These are phyloP conservation scores for Drosophila ambigua DNA, from an alignment of 1,140 invertebrate genomes.

Conservation along the genomic window DNA sequence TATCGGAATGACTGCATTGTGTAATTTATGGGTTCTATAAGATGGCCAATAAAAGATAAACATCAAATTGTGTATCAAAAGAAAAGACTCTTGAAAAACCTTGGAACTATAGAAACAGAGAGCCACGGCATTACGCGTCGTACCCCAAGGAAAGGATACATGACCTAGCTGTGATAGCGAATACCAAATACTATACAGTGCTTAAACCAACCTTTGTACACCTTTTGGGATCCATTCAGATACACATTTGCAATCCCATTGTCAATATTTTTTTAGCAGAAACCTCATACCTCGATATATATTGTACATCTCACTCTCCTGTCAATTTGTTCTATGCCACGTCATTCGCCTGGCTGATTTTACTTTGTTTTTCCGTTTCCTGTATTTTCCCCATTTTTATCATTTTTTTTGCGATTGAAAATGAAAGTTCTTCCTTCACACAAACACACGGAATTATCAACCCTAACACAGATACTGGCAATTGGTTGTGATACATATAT, in stretches of 20 bases:
- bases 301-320: slow-evolving; percentile 8
- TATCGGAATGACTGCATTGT: too few relatives aligned
- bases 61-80: not conserved
- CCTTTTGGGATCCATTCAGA: too few relatives aligned
- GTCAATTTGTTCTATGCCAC: slow-evolving; percentile 34
- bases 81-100: not conserved
- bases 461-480: slow-evolving; percentile 26
- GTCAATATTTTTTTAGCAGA: not conserved
- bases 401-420: slow-evolving; percentile 60
- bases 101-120: not conserved
- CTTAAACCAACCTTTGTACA: too few relatives aligned
- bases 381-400: not conserved
- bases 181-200: too few relatives aligned
- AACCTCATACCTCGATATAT: too few relatives aligned
- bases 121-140: not conserved
- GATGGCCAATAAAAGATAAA: too few relatives aligned
- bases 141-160: too few relatives aligned
- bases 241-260: not conserved
- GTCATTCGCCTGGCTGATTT: slow-evolving; percentile 34
- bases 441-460: slow-evolving; percentile 42
- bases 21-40: too few relatives aligned
- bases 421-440: slow-evolving; percentile 59
- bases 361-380: slow-evolving; percentile 51
- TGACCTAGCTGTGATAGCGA: too few relatives aligned
- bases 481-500: slow-evolving; percentile 7